Percentiles rank a stretch among this genome's conserved stretches.
Evolutionary conservation across 1,140 invertebrate genomes (phyloP).

Genomic region (Aporrectodea caliginosa): DNA sequence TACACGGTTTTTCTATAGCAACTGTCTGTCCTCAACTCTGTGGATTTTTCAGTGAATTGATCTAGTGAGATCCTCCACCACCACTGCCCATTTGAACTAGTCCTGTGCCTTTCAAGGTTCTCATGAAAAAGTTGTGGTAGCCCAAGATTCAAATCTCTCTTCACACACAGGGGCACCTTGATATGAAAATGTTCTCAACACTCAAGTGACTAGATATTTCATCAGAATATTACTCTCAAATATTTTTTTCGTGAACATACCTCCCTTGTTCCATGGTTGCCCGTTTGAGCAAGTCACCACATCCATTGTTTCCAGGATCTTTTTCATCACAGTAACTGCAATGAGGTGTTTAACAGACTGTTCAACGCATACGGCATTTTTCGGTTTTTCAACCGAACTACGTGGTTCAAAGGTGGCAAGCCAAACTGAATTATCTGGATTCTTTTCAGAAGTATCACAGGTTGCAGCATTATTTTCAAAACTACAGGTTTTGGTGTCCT

Average conservation of each 20-base stretch:
- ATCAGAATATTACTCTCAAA: background rate
- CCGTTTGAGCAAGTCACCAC: background rate
- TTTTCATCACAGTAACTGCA: background rate
- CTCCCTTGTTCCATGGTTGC: background rate
- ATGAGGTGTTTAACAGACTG: background rate
- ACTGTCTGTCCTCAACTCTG: background rate
- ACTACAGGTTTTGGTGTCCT: background rate
- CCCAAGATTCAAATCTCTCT: background rate
- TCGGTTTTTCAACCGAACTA: background rate
- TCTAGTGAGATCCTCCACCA: background rate
- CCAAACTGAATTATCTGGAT: background rate
- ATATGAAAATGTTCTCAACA: too few relatives aligned
- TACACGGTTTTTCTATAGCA: background rate
- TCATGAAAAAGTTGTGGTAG: background rate
- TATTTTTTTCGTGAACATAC: too few relatives aligned
- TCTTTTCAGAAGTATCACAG: background rate
- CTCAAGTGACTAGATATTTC: background rate
- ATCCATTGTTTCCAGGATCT: background rate
- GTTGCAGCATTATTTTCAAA: background rate
- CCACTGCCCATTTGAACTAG: too few relatives aligned
- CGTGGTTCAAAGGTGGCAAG: background rate
- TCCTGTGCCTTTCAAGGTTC: too few relatives aligned
- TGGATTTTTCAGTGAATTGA: background rate
- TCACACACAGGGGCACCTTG: too few relatives aligned
- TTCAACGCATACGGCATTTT: background rate